phyloP scores from a whole-genome alignment of 2,113 vertebrate genomes.

The Heteronetta atricapilla region DNA sequence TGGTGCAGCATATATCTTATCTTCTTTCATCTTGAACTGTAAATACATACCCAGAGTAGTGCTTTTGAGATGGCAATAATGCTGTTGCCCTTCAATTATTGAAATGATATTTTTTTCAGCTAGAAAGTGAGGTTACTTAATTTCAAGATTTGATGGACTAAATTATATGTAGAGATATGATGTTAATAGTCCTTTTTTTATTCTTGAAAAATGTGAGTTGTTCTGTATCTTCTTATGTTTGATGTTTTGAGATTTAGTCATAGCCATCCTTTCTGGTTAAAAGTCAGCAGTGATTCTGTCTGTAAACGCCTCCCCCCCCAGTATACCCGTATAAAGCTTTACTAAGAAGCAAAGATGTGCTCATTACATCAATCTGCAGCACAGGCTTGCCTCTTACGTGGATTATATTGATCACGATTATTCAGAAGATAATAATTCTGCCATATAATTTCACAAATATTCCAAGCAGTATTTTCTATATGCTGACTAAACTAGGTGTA shows the following conservation, averaged over 20 bases:
- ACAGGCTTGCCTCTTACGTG: background rate
- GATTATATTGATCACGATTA: background rate
- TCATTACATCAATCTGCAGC: background rate
- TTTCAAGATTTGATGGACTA: background rate
- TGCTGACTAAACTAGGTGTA: background rate
- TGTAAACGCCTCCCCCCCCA: background rate
- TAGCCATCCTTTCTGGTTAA: background rate
- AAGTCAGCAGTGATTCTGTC: background rate
- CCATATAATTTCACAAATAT: background rate
- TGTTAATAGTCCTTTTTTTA: background rate
- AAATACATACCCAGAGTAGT: background rate
- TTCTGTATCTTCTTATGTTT: background rate
- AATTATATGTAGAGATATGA: rapidly evolving
- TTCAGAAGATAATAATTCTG: background rate
- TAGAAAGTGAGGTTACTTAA: background rate
- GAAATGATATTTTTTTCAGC: background rate
- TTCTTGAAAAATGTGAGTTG: background rate
- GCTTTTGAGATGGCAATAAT: background rate
- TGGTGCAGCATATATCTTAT: background rate
- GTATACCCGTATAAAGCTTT: background rate
- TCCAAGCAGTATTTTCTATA: background rate
- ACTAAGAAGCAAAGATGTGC: background rate
- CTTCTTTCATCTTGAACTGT: background rate
- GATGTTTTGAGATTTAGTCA: background rate
- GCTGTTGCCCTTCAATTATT: background rate